Evolutionary conservation across 2,113 vertebrate species (phyloP).

Genomic region (Helogale parvula): DNA sequence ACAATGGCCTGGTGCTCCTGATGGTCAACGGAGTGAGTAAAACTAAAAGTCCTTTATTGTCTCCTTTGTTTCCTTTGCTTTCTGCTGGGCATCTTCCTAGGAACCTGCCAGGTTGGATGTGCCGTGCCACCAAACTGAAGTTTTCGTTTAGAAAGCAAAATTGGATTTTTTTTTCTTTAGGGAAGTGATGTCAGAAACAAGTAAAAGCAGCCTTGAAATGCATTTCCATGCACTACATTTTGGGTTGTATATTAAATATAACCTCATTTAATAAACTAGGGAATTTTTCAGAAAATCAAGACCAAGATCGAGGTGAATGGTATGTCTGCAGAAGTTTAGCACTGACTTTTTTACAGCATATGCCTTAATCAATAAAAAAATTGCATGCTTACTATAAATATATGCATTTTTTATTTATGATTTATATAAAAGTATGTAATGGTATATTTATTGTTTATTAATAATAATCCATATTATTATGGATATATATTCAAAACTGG

Average conservation of each 20-base stretch:
- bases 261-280: background rate
- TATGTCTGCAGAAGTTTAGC: background rate
- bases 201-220: background rate
- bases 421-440: background rate
- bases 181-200: background rate
- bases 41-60: background rate
- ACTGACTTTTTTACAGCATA: background rate
- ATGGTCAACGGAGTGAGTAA: slow-evolving; percentile 95
- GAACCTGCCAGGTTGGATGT: background rate
- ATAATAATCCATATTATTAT: background rate
- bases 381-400: background rate
- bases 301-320: background rate
- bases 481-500: background rate
- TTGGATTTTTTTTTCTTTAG: background rate
- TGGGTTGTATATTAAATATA: background rate
- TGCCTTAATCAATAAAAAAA: background rate
- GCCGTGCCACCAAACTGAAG: background rate
- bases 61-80: background rate
- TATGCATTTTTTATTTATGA: background rate
- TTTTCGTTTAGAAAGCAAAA: slow-evolving; percentile 51
- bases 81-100: background rate
- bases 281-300: background rate
- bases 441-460: background rate
- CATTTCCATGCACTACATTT: background rate
- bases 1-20: slow-evolving; percentile 92